Evolutionary conservation across 2,113 vertebrate species (phyloP).

Genomic region (Callipepla californica): DNA sequence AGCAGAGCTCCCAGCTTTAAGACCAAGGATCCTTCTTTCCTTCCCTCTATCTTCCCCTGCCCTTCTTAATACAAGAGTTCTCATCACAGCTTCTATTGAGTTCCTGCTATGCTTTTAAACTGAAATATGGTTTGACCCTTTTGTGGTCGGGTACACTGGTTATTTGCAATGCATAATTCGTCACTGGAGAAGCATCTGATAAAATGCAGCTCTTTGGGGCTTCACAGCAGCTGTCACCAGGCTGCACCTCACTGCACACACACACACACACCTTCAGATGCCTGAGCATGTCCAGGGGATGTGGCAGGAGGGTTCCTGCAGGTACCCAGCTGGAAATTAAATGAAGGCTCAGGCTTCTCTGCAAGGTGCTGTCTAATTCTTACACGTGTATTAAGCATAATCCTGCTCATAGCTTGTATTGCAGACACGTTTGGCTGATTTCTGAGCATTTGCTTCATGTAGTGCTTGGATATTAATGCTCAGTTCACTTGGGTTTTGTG

Average conservation of each 20-base stretch:
- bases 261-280: no score
- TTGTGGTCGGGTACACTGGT: background rate
- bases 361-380: background rate
- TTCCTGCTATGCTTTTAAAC: background rate
- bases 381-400: rapidly evolving
- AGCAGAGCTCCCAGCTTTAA: background rate
- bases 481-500: background rate
- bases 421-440: rapidly evolving
- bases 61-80: background rate
- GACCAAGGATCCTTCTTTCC: background rate
- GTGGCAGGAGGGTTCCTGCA: background rate
- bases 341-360: background rate
- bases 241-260: no score
- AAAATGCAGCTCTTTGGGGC: background rate
- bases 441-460: rapidly evolving
- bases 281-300: background rate
- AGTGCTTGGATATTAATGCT: rapidly evolving
- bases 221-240: background rate
- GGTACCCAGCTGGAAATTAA: background rate
- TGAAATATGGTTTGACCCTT: background rate
- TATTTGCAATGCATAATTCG: background rate
- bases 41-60: background rate
- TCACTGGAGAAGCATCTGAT: background rate
- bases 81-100: background rate
- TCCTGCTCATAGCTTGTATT: rapidly evolving